A percentile compares a stretch with the other conserved stretches of the same genome.
Conservation (phyloP, 2,888 invertebrate genomes). For the Drymonia ruficornis region DNA sequence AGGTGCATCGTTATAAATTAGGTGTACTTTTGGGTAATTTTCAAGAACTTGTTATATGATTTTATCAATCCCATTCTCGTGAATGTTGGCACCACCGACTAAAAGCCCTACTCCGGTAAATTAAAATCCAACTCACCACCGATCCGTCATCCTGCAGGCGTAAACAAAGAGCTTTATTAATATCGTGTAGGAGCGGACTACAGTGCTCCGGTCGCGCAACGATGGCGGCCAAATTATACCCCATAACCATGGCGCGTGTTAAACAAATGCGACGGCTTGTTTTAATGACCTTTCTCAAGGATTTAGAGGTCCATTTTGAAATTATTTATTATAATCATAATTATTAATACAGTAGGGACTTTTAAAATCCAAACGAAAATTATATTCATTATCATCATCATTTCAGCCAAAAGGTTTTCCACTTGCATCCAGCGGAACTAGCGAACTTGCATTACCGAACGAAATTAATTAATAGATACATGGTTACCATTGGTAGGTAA, state of each 20-base stretch:
- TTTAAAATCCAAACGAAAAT: too few species aligned
- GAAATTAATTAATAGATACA: too few species aligned
- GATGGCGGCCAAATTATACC: conserved; percentile 27
- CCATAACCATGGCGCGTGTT: conserved; percentile 29
- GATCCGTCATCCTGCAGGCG: conserved; percentile 81
- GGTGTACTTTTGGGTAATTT: too few species aligned
- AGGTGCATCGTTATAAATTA: too few species aligned
- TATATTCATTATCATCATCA: too few species aligned
- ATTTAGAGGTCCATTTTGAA: conserved; percentile 5
- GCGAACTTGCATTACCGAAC: too few species aligned
- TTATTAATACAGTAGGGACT: neutral
- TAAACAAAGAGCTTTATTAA: conserved; percentile 69
- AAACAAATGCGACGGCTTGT: conserved; percentile 28
- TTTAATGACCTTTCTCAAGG: conserved; percentile 23
- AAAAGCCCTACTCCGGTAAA: neutral
- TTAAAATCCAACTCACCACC: conserved; percentile 70
- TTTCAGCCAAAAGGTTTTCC: too few species aligned
- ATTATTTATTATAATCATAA: too few species aligned
- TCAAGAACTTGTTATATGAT: neutral
- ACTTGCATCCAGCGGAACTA: too few species aligned
- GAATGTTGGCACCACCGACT: neutral
- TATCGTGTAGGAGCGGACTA: conserved; percentile 46
- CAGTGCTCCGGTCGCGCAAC: conserved; percentile 33
- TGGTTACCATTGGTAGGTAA: too few species aligned
- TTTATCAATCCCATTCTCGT: neutral